phyloP scores from a whole-genome alignment of 2,797 vertebrate species.

The Eremophila alpestris region DNA sequence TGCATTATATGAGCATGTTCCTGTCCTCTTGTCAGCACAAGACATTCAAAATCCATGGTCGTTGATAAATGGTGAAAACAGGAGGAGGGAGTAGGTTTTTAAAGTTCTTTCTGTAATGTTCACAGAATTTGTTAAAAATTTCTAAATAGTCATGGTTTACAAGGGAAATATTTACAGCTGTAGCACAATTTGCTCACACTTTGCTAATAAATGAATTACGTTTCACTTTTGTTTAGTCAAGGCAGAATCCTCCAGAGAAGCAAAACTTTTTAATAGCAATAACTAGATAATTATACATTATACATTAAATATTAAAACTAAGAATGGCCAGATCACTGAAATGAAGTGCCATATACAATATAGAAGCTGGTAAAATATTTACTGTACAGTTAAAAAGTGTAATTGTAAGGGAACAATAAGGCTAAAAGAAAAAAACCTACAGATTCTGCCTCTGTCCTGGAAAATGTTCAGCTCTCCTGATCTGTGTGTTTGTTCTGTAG shows the following conservation, averaged over 20 bases:
- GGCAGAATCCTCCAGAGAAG: background rate
- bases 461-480: background rate
- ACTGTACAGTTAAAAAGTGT: background rate
- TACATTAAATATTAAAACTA: background rate
- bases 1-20: background rate
- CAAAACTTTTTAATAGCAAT: background rate
- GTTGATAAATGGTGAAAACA: background rate
- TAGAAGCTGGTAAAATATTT: background rate
- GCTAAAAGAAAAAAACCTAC: background rate
- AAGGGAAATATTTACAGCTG: background rate
- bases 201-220: background rate
- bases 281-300: background rate
- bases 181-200: background rate
- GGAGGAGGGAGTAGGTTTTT: background rate
- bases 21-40: background rate
- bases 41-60: background rate
- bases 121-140: background rate
- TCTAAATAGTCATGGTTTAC: background rate
- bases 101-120: background rate
- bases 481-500: background rate
- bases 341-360: background rate
- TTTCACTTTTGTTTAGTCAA: background rate
- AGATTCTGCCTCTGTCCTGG: background rate
- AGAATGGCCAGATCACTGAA: background rate
- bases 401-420: background rate